Evolutionary conservation across 1,140 invertebrate species (phyloP), one percentile per base, ranked within the genome.

Genomic region (Neocloeon triangulifer): DNA sequence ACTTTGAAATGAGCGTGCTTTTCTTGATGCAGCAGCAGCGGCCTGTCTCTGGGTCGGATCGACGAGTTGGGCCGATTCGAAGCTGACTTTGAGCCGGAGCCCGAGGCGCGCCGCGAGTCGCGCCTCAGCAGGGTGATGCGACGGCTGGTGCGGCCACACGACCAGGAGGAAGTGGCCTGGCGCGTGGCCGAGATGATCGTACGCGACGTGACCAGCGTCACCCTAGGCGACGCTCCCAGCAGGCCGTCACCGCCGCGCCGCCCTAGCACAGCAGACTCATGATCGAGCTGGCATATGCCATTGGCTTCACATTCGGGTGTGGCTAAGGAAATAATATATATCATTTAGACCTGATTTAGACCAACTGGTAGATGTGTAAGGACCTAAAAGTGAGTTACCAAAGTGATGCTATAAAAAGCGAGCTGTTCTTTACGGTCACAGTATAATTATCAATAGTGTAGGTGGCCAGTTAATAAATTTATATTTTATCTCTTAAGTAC

Each of bases 241-340:
- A 23, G 22, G 22, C 9, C 26, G n/a, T n/a, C n/a, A n/a, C 9
- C 26, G n/a, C n/a, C n/a, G n/a, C n/a, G n/a, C n/a, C n/a, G n/a
- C n/a, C n/a, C 57, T 64, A 67, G 47, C 55, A 59, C 57, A 69
- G 64, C 46, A 64, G 55, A 46, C 59, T 64, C 38, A 72, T 43
- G 48, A 82, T 48, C 41, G 71, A 68, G 53, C 74, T 75, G 39
- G 86, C 85, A 57, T 94, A 95, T 22, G 74, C 77, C 91, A 96
- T 95, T 33, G 91, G 85, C 58, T 80, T 88, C 25, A 95, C 76
- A 51, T 89, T 72, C n/a, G 89, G 89, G 68, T 96, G 91, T 45
- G 84, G 76, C 81, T 91, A 58, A 41, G 76, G 74, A 39, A 49
- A 46, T 55, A 52, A 50, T 48, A 26, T n/a, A n/a, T n/a, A n/a